Evolutionary conservation across 2,888 invertebrate species (phyloP).

Genomic region (Drosophila cognata): DNA sequence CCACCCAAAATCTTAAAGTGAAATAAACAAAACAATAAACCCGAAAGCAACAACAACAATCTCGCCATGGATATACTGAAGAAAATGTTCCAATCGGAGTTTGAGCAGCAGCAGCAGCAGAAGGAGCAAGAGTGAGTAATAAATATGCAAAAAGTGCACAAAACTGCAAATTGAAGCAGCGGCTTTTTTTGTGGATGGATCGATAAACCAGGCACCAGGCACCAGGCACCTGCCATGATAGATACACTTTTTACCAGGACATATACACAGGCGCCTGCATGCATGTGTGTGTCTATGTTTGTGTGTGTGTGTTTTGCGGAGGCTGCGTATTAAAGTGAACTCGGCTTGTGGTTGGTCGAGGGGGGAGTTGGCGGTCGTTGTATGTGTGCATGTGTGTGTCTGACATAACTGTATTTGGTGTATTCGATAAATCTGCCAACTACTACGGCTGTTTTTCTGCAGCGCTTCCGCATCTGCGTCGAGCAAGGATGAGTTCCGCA

Average conservation of each 20-base stretch:
- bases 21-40: constrained; percentile 17
- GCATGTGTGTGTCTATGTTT: constrained; percentile 19
- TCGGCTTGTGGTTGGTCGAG: constrained; percentile 4
- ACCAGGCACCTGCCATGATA: constrained; percentile 71
- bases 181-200: constrained; percentile 57
- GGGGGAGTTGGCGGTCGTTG: constrained; percentile 14
- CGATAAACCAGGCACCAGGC: constrained; percentile 61
- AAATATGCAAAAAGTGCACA: background rate
- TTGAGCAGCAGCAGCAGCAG: constrained; percentile 53
- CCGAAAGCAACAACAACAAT: constrained; percentile 4
- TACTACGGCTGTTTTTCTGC: background rate
- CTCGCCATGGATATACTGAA: constrained; percentile 72
- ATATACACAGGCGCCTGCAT: constrained; percentile 46
- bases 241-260: constrained; percentile 76
- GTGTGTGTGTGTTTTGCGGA: constrained; percentile 51
- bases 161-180: constrained; percentile 17
- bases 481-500: constrained; percentile 84
- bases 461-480: constrained; percentile 63
- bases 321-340: constrained; percentile 70
- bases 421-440: constrained; percentile 4
- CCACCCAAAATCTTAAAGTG: constrained; percentile 19
- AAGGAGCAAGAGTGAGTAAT: constrained; percentile 66
- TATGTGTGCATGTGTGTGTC: constrained; percentile 4
- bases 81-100: constrained; percentile 74
- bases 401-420: constrained; percentile 13